Evolutionary conservation across 2,113 vertebrate genomes (phyloP).

Genomic region (Hypanus sabinus): DNA sequence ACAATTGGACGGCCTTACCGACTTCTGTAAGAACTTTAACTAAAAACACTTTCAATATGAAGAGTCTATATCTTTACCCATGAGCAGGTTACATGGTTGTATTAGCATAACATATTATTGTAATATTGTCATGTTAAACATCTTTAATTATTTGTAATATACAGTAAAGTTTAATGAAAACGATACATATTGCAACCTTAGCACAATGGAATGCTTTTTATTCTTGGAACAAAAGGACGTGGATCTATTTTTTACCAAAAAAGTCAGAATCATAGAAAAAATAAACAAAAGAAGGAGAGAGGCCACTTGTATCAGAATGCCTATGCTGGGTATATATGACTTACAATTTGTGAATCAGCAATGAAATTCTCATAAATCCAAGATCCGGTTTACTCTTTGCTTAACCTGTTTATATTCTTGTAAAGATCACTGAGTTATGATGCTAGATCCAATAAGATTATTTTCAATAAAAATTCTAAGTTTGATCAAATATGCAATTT

Average conservation of each 20-base stretch:
- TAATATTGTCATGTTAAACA: not conserved
- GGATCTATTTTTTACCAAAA: not conserved
- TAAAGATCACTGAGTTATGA: not conserved
- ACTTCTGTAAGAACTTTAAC: not conserved
- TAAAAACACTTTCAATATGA: not conserved
- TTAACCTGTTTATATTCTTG: not conserved
- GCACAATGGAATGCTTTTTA: not conserved
- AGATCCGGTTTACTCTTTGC: not conserved
- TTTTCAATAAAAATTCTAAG: not conserved
- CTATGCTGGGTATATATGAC: not conserved
- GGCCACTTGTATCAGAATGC: too few species aligned
- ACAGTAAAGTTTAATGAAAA: not conserved
- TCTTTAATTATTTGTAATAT: not conserved
- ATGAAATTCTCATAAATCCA: not conserved
- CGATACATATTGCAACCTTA: not conserved
- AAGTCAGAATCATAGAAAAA: not conserved
- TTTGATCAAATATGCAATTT: not conserved
- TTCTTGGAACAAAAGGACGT: not conserved
- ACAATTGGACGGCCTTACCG: not conserved
- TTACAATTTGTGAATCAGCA: not conserved
- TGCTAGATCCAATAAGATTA: not conserved
- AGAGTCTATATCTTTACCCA: not conserved
- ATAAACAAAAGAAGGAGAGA: not conserved
- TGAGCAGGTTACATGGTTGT: not conserved
- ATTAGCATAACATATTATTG: not conserved